Conservation (phyloP, 2,888 invertebrate species). For the Scaptomyza polygonia region DNA sequence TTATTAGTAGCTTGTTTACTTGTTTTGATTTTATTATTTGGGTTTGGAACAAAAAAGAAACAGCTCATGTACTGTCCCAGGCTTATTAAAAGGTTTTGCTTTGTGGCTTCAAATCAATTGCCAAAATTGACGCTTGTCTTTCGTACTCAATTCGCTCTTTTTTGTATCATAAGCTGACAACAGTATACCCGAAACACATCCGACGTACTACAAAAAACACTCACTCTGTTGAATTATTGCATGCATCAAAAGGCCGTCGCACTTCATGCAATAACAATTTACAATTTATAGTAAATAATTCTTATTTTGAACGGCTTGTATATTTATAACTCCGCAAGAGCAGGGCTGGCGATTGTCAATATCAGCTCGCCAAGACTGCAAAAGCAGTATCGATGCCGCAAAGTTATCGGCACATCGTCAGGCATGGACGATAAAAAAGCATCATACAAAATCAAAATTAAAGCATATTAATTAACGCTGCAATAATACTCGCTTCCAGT, state of each 20-base stretch:
- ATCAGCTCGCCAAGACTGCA: slow-evolving; percentile 28
- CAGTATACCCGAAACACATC: slow-evolving; percentile 27
- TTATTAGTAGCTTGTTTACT: slow-evolving; percentile 22
- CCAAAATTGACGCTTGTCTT: background rate
- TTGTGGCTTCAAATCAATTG: background rate
- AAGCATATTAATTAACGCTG: background rate
- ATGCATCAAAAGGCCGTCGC: background rate
- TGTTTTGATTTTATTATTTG: slow-evolving; percentile 52
- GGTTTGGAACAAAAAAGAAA: slow-evolving; percentile 11
- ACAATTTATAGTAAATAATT: slow-evolving; percentile 3
- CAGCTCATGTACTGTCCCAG: slow-evolving; percentile 8
- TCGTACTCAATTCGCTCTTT: background rate
- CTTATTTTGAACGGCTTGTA: slow-evolving; percentile 33
- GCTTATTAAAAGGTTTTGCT: background rate
- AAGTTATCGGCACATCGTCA: slow-evolving; percentile 16
- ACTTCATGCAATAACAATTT: background rate
- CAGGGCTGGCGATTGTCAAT: slow-evolving; percentile 53
- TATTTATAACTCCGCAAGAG: slow-evolving; percentile 42
- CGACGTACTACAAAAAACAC: slow-evolving; percentile 8
- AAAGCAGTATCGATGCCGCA: slow-evolving; percentile 12
- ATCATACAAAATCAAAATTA: background rate
- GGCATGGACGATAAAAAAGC: slow-evolving; percentile 5
- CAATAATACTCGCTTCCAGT: background rate
- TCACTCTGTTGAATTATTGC: slow-evolving; percentile 10
- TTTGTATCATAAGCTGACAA: slow-evolving; percentile 23